Base-by-base conservation (phyloP, 2,797 vertebrate species). In the Falco columbarius region DNA sequence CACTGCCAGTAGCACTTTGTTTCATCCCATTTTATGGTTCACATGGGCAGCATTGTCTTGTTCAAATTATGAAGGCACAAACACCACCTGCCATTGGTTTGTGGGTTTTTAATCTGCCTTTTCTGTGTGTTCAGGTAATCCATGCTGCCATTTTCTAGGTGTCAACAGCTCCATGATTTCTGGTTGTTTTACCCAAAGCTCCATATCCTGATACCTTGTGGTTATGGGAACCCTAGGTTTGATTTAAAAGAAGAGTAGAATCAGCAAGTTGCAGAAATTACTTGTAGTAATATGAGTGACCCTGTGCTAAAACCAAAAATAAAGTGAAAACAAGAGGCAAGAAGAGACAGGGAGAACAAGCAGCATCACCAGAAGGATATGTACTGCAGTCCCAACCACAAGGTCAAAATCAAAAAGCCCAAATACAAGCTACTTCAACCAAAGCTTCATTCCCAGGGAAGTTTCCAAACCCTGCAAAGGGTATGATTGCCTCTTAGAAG, bases 71-170 rank as follows among this genome's bases (percentile, higher is more conserved):
- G 58, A 92, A 56, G 34, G 46, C 75, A 89, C 56, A 81, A 94
- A 40, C 81, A 83, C 77, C 86, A 89, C 95, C 86, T 95, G 92
- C 84, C 61, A 77, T 71, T 83, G 79, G 58, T 44, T 68, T 74
- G 34, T 49, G 58, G 16, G 40, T 6, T 71, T 86, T 59, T 82
- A 88, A 81, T 88, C 72, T 85, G 34, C 49, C 3, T 76, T 79
- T 86, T 79, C 34, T 47, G 5, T 56, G 12, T 47, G 51, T 40
- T 83, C 75, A 88, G 79, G 72, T 92, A 91, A 86, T 21, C 26
- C 19, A 6, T n/a, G 26, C 12, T 51, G 40, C 46, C 20, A 54
- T 58, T 83, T 77, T 46, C 61, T 38, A 77, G 58, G 52, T 36
- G 54, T 34, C 23, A 75, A 36, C 21, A 27, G 7, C 26, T 42